phyloP scores from a whole-genome alignment of 92 coral and sea anemone species.

The Metridium senile region DNA sequence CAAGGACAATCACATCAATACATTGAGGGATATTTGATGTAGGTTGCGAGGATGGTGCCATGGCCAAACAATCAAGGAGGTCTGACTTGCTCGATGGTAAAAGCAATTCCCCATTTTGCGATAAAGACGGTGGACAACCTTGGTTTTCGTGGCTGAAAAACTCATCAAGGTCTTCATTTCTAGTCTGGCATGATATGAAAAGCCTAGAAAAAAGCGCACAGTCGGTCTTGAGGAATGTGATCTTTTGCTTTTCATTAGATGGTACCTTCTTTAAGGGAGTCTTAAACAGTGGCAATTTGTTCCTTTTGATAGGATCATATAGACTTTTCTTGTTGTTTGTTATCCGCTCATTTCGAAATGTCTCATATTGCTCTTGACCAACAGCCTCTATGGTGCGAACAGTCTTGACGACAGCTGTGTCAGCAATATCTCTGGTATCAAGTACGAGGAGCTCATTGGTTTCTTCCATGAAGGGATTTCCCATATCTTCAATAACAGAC shows the following conservation, averaged over 20 bases:
- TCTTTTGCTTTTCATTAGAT: constrained; percentile 54
- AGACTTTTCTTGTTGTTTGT: too few relatives aligned
- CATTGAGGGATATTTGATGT: constrained; percentile 25
- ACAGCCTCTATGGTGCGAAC: constrained; percentile 39
- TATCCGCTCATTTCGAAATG: constrained; percentile 27
- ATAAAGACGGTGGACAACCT: constrained; percentile 51
- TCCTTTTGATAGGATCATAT: constrained; percentile 45
- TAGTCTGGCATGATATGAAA: too few relatives aligned
- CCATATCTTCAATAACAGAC: constrained; percentile 42
- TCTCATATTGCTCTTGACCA: constrained; percentile 28
- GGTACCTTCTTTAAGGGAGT: constrained; percentile 27
- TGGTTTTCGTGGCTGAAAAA: constrained; percentile 56
- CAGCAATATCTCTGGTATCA: constrained; percentile 51
- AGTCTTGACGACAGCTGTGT: constrained; percentile 15
- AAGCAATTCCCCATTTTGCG: constrained; percentile 46
- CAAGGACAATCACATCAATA: constrained; percentile 41
- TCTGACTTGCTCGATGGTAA: constrained; percentile 49
- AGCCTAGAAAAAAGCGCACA: too few relatives aligned
- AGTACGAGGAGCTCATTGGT: constrained; percentile 49
- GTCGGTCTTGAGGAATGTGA: constrained; percentile 45
- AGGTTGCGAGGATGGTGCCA: constrained; percentile 24
- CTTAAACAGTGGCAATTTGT: constrained; percentile 43
- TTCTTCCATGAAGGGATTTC: constrained; percentile 58
- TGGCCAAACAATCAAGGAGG: constrained; percentile 40
- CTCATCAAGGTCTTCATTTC: constrained; percentile 41